Conservation (phyloP, 37 sponge, comb jelly and placozoan genomes). For the Ianthella basta region DNA sequence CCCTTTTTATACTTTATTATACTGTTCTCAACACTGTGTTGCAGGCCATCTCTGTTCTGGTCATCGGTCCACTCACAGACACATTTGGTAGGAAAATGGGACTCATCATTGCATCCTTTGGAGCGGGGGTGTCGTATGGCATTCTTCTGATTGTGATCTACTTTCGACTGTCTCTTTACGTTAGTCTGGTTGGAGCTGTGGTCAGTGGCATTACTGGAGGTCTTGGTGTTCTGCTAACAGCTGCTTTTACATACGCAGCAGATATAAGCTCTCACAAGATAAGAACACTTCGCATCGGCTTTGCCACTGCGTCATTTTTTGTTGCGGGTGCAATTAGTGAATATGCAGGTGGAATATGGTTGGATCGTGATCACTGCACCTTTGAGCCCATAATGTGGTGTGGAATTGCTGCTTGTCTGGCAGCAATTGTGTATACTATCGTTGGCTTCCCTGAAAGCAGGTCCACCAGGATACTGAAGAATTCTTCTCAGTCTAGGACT, state of each 20-base stretch:
- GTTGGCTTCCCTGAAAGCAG: conserved; percentile 51
- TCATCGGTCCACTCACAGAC: conserved; percentile 59
- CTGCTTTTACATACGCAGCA: conserved; percentile 44
- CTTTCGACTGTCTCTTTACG: conserved; percentile 10
- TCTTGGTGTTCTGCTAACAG: conserved; percentile 37
- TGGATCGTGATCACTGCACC: conserved; percentile 39
- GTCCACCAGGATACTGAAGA: no score
- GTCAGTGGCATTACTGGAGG: conserved; percentile 50
- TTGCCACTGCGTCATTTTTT: conserved; percentile 43
- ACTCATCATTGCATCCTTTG: conserved; percentile 24
- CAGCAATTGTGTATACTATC: conserved; percentile 28
- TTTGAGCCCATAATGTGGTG: conserved; percentile 27
- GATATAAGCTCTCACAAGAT: conserved; percentile 51
- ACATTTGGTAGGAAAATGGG: conserved; percentile 43
- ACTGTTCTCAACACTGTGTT: conserved; percentile 2
- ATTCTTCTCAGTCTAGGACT: neutral
- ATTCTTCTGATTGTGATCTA: conserved; percentile 16
- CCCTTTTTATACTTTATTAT: conserved; percentile 1
- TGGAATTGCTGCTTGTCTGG: neutral
- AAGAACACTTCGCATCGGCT: conserved; percentile 47
- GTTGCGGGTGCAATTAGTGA: conserved; percentile 33
- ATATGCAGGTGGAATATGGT: conserved; percentile 46
- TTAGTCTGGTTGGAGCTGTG: neutral
- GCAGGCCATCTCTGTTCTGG: conserved; percentile 39
- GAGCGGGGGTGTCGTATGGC: conserved; percentile 7